Evolutionary conservation across 2,113 vertebrate species (phyloP).

Genomic region (Hypomesus transpacificus): DNA sequence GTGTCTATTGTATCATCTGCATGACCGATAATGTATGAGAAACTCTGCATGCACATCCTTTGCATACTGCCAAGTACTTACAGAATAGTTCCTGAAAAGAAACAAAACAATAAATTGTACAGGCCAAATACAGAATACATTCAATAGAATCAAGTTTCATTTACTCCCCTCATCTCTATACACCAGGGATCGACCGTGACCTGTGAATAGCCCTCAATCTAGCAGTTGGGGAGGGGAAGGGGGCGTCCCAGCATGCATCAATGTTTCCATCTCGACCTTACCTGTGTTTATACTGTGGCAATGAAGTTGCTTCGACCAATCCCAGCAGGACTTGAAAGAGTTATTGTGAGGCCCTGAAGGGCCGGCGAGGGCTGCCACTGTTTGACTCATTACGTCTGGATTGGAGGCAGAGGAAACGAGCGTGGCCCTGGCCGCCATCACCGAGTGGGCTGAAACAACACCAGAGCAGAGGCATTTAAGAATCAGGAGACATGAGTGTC

Average conservation of each 20-base stretch:
- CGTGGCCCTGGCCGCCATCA: background rate
- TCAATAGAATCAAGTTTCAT: background rate
- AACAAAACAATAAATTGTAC: background rate
- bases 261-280: background rate
- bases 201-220: constrained; percentile 1
- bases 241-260: background rate
- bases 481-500: no score
- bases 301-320: constrained; percentile 22
- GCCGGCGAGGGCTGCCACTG: background rate
- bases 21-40: no score
- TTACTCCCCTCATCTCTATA: background rate
- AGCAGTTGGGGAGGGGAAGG: background rate
- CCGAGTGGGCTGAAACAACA: constrained; percentile 13
- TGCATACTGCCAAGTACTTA: no score
- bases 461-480: background rate
- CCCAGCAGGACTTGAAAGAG: constrained; percentile 15
- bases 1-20: no score
- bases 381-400: constrained; percentile 22
- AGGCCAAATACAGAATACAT: background rate
- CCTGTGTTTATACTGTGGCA: background rate
- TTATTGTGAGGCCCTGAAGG: constrained; percentile 27
- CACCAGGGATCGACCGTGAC: background rate
- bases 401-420: background rate
- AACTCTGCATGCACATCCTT: no score
- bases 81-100: background rate